Base-by-base conservation (phyloP, 2,113 vertebrate species). In the Chaenocephalus aceratus region DNA sequence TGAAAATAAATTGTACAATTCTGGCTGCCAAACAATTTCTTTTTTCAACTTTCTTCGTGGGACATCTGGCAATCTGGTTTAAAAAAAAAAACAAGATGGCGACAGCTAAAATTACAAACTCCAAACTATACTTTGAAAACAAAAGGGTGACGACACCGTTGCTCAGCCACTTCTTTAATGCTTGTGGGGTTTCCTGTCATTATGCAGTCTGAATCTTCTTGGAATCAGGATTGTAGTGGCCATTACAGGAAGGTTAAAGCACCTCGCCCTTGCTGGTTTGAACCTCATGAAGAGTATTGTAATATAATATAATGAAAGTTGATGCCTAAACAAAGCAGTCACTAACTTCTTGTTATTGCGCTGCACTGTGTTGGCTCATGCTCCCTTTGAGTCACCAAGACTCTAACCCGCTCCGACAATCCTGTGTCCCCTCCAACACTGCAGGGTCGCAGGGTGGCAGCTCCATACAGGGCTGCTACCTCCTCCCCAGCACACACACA, bases 361-460 rank as follows among this genome's bases (percentile, higher is more conserved):
- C 26, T 79, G 84, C 60, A 73, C 52, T 23, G 60, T 18, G 67
- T 56, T 68, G 69, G 72, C 61, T 77, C 72, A 10, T 26, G 66
- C 72, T 83, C 74, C 79, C 62, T 76, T 53, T 73, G 82, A 88
- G 70, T 84, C 80, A 72, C 59, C 8, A 51, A 80, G 79, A 90
- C 72, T 79, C 51, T 82, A 88, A 90, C 72, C 76, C 34, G 72
- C 80, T 76, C 44, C 61, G 84, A 92, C 90, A 83, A 83, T 88
- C 49, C 66, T 67, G 63, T 65, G 66, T 88, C 87, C 89, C 86
- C 76, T 56, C 84, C 63, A 53, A 87, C 93, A 91, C 91, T 58
- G 75, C 36, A 46, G 86, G 91, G 91, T 94, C 94, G 91, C 71
- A 56, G 89, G 87, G 92, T 85, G 85, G 89, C 89, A 84, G 86